Evolutionary conservation across 2,797 vertebrate genomes (phyloP).

Genomic region (Meriones psammophilus): DNA sequence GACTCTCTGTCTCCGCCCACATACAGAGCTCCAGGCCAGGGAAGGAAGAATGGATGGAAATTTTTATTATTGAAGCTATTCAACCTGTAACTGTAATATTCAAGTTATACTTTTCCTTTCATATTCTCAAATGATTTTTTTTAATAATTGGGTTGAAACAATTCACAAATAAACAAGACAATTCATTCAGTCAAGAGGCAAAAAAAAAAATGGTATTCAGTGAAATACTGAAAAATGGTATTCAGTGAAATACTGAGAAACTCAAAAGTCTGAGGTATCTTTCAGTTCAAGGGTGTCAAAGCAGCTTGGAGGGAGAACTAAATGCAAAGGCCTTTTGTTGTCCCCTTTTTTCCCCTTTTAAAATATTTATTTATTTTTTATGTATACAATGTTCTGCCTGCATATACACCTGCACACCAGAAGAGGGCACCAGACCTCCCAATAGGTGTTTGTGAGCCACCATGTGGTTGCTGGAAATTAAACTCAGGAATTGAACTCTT

Average conservation of each 20-base stretch:
- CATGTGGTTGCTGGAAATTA: no score
- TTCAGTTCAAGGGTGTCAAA: constrained; percentile 25
- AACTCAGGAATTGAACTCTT: no score
- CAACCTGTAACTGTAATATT: constrained; percentile 41
- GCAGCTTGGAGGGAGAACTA: constrained; percentile 23
- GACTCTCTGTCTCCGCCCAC: background rate
- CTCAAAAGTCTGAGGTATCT: background rate
- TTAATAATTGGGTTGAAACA: constrained; percentile 45
- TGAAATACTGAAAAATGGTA: background rate
- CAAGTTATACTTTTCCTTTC: constrained; percentile 47
- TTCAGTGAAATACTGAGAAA: constrained; percentile 51
- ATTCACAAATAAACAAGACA: constrained; percentile 60
- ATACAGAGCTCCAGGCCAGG: background rate
- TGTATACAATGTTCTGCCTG: no score
- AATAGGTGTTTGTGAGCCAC: no score
- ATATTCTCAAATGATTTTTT: constrained; percentile 51
- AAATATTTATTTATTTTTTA: no score
- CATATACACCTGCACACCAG: no score
- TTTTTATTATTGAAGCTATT: constrained; percentile 23
- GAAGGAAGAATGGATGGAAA: background rate
- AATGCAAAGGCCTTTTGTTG: constrained; percentile 25
- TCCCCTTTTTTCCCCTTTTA: no score
- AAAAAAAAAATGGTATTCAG: constrained; percentile 33
- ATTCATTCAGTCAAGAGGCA: constrained; percentile 34
- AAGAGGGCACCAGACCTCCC: no score